Conservation (phyloP, 1,140 invertebrate genomes). For the Leptinotarsa undecemlineata region DNA sequence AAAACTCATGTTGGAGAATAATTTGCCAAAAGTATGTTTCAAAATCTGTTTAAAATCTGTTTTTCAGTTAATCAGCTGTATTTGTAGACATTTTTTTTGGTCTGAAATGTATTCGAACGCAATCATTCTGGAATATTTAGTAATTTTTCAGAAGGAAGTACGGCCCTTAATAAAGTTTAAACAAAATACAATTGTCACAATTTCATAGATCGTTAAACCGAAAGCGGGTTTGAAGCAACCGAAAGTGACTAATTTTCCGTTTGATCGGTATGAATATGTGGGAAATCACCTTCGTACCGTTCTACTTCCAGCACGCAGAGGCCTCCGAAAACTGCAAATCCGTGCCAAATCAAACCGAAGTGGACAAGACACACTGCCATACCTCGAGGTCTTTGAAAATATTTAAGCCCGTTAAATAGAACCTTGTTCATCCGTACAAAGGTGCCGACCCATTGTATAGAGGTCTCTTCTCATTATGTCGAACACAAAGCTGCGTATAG, state of each 20-base stretch:
- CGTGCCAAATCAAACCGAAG: slow-evolving; percentile 8
- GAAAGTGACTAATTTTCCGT: neutral
- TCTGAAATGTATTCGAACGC: no score
- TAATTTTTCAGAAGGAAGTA: no score
- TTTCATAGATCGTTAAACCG: no score
- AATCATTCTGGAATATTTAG: no score
- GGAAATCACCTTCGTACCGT: neutral
- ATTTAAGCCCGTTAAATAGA: slow-evolving; percentile 34
- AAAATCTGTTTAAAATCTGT: no score
- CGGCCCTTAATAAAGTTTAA: no score
- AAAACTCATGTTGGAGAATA: no score
- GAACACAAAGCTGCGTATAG: slow-evolving; percentile 28
- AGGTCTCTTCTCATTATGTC: slow-evolving; percentile 32
- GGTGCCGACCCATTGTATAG: slow-evolving; percentile 31
- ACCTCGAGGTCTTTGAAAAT: slow-evolving; percentile 10
- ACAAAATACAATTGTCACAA: no score
- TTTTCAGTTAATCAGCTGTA: no score
- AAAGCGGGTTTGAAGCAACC: neutral
- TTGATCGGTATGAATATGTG: neutral
- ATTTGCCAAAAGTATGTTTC: no score
- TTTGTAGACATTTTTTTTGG: no score
- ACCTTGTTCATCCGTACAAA: slow-evolving; percentile 31
- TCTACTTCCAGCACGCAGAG: neutral
- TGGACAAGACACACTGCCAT: slow-evolving; percentile 10
- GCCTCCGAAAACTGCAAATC: neutral